A percentile compares a stretch with the other conserved stretches of the same genome.
Conservation (phyloP, 1,140 invertebrate genomes). For the Lucilia sericata region DNA sequence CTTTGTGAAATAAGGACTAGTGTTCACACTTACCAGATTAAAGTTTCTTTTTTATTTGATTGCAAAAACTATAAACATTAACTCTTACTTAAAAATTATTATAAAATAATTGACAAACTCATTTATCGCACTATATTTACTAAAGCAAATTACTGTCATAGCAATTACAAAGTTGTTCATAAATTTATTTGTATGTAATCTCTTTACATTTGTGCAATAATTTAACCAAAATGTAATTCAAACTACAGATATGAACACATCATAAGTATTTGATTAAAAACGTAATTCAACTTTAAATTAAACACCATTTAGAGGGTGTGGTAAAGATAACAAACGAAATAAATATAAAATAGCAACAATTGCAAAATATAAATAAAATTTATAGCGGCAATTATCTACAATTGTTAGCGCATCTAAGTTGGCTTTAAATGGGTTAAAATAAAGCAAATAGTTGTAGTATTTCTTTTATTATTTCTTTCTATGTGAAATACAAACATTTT, state of each 20-base stretch:
- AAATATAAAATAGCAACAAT: background rate
- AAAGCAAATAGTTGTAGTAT: background rate
- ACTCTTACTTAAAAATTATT: too few species aligned
- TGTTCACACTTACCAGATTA: too few species aligned
- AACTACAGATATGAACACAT: background rate
- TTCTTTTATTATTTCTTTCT: background rate
- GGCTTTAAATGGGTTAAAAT: slow-evolving; percentile 2
- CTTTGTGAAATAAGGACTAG: too few species aligned
- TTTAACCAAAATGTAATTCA: background rate
- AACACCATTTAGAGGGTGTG: background rate
- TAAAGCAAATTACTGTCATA: too few species aligned
- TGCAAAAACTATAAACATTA: too few species aligned
- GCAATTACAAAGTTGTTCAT: too few species aligned
- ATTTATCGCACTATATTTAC: too few species aligned
- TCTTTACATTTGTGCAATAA: background rate
- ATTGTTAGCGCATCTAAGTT: slow-evolving; percentile 5
- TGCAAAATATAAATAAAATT: slow-evolving; percentile 5
- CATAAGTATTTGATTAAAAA: background rate
- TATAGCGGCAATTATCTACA: background rate
- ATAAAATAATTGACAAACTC: too few species aligned
- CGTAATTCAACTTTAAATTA: background rate
- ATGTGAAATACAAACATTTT: background rate
- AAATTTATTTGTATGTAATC: background rate
- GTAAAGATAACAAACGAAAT: background rate
- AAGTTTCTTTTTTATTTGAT: too few species aligned